Evolutionary conservation across 2,113 vertebrate genomes (phyloP).

Genomic region (Arothron firmamentum): DNA sequence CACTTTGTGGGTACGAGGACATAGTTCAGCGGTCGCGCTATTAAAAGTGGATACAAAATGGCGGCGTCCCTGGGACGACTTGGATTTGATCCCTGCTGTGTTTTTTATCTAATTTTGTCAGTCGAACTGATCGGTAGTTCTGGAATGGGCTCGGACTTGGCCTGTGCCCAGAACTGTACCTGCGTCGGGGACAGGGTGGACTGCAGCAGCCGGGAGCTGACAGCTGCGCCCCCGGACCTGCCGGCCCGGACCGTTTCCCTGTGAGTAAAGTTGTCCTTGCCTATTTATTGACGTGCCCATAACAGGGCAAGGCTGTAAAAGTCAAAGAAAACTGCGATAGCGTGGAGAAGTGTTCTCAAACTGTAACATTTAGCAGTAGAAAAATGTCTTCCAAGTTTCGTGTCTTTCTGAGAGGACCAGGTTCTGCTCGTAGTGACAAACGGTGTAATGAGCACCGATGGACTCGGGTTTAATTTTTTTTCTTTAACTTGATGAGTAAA

Average conservation of each 20-base stretch:
- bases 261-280: constrained; percentile 76
- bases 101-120: constrained; percentile 67
- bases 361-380: no score
- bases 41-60: constrained; percentile 89
- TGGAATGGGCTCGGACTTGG: constrained; percentile 51
- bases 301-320: constrained; percentile 19
- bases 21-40: constrained; percentile 66
- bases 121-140: constrained; percentile 47
- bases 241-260: constrained; percentile 83
- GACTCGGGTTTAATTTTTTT: background rate
- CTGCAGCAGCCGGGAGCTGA: constrained; percentile 79
- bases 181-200: constrained; percentile 79
- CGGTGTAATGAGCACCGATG: no score
- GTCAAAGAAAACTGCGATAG: background rate
- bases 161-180: constrained; percentile 80
- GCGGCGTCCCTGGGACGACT: constrained; percentile 79
- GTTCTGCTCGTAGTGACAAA: no score
- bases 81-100: constrained; percentile 63
- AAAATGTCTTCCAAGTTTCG: no score
- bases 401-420: no score
- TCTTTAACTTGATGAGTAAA: background rate
- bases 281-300: constrained; percentile 56
- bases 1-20: constrained; percentile 54
- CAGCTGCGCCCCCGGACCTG: constrained; percentile 76
- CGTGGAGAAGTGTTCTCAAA: no score